These are phyloP conservation scores for Zootoca vivipara DNA, from an alignment of 2,113 vertebrate genomes.

Conservation along the genomic window DNA sequence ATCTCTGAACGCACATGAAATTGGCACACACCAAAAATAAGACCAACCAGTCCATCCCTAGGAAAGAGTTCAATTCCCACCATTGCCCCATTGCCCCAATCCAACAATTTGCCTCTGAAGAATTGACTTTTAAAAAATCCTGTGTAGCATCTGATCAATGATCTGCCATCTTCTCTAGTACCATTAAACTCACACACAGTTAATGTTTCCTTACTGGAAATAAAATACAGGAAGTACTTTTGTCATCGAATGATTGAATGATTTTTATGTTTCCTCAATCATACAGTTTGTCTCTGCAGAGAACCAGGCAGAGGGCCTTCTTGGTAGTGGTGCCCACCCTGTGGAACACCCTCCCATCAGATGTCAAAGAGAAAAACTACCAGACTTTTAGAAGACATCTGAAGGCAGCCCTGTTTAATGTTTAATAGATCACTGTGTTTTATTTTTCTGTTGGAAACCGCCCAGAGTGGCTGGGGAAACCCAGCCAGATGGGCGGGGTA, in stretches of 20 bases:
- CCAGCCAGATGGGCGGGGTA: too few relatives aligned
- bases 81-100: background rate
- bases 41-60: background rate
- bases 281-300: background rate
- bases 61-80: background rate
- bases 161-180: background rate
- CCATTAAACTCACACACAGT: background rate
- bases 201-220: background rate
- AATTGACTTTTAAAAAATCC: background rate
- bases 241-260: background rate
- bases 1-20: too few relatives aligned
- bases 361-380: too few relatives aligned
- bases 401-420: too few relatives aligned
- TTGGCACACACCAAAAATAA: background rate
- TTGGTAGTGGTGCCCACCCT: too few relatives aligned
- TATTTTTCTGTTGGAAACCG: too few relatives aligned
- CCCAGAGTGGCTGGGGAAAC: too few relatives aligned
- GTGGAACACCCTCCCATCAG: too few relatives aligned
- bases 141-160: background rate
- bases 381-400: too few relatives aligned
- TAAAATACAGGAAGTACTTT: background rate
- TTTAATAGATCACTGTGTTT: too few relatives aligned
- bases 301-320: too few relatives aligned
- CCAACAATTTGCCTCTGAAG: background rate
- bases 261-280: background rate